phyloP scores from a whole-genome alignment of 2,113 vertebrate species.

The Microcebus tavaratra region DNA sequence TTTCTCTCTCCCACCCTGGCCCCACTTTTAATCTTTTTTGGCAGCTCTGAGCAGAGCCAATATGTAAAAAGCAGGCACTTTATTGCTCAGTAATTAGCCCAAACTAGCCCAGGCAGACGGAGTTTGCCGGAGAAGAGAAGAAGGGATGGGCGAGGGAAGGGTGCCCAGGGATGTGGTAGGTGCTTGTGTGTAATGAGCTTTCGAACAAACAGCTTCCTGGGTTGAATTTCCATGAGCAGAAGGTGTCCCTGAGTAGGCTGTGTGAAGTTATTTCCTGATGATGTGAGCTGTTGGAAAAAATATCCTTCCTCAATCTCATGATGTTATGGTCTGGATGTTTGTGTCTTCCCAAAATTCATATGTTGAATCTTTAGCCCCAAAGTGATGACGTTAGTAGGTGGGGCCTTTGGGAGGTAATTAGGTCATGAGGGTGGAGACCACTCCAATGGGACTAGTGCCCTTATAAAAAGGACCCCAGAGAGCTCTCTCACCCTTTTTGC shows the following conservation, averaged over 20 bases:
- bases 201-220: background rate
- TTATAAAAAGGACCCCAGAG: background rate
- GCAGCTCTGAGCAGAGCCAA: conserved; percentile 48
- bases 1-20: conserved; percentile 37
- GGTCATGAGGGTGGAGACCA: background rate
- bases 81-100: conserved; percentile 70
- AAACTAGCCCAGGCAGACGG: conserved; percentile 53
- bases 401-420: background rate
- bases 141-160: no score
- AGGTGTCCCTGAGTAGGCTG: background rate
- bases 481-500: background rate
- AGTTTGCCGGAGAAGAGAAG: background rate
- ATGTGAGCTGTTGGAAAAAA: background rate
- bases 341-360: background rate
- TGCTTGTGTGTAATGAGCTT: background rate
- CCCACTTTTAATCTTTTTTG: conserved; percentile 70
- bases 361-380: background rate
- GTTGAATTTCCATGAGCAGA: background rate
- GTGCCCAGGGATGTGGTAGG: background rate
- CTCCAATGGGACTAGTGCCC: background rate
- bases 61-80: conserved; percentile 67
- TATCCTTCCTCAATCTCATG: background rate
- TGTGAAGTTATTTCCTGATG: background rate
- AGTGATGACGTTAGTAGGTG: background rate
- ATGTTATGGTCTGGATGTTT: no score